Evolutionary conservation across 1,140 invertebrate species (phyloP), one percentile per base, ranked within the genome.

Genomic region (Temnothorax longispinosus): DNA sequence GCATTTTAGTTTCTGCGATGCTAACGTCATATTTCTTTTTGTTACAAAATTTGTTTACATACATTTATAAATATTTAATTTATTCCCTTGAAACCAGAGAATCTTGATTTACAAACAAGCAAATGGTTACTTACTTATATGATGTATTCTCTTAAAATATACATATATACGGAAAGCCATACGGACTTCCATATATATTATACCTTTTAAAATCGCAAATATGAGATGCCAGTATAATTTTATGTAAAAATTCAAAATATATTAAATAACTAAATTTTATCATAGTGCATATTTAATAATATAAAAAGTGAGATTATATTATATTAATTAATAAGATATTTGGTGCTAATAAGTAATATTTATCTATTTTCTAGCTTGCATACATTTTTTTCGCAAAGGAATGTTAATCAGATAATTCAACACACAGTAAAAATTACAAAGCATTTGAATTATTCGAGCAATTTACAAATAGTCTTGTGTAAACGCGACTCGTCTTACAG

Each of bases 301-400:
- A 27, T 21, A 47, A 0, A 41, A 41, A 41, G 0, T 47, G 15
- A 69, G 2, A 47, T 44, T 5, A 44, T 44, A 5, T 21, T 67
- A 1, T 52, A 74, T 74, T 6, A 74, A 38, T 74, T 54, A 74
- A 74, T 38, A 71, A 15, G 6, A 44, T 65, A 69, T 41, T 65
- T 38, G 4, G 0, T 41, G 8, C 8, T n/a, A 67, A n/a, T 56
- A 56, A 56, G 3, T 11, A 69, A 44, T 44, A 67, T n/a, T 74
- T 74, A 38, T 74, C 11, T 13, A 7, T 69, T 67, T 21, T 18
- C 47, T 3, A 69, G 13, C 6, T 44, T 71, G 1, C 5, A 44
- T 1, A 32, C 11, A 5, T 13, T 21, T 54, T 58, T 15, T 32
- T 0, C 27, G 0, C 8, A 60, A 27, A 41, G 32, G 0, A 13